Evolutionary conservation across 2,888 invertebrate genomes (phyloP), one percentile per base, ranked within the genome.

Genomic region (Selenia dentaria): DNA sequence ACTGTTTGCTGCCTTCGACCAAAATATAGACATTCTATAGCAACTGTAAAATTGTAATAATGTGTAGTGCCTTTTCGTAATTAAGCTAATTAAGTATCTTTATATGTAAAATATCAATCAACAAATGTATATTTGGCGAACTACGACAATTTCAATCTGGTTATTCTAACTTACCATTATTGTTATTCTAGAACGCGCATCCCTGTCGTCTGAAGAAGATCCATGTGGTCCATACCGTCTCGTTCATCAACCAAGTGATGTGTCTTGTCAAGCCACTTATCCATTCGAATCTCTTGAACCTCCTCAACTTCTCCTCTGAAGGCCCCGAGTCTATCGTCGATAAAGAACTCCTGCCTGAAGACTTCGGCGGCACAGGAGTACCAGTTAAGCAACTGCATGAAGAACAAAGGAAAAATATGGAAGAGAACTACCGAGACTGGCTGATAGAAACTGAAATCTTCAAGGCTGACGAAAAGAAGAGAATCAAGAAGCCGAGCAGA

Each of bases 221-320:
- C 61, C 94, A 94, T 72, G 92, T 94, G 0, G 89, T 94, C 28
- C 93, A 94, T 69, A 93, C 94, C 0, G 93, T 93, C 3, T 92
- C 92, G 32, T 94, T 93, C 82, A 93, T 94, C 61, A 93, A 94
- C 70, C 94, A 94, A 74, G 92, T 94, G 12, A 93, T 94, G 93
- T 91, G 93, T 38, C 87, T 94, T 28, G 84, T 94, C 4, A 91
- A 93, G 50, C 94, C 94, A 0, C 83, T 94, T 56, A 93, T 94
- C 54, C 92, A 92, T 61, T 92, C 92, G 25, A 93, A 94, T 60
- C 79, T 94, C 0, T 80, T 94, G 31, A 91, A 91, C 54, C 81
- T 94, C 11, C 81, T 94, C 24, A 92, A 92, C 75, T 93, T 94
- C 65, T 82, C 83, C 11, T 88, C 92, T 0, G 86, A 89, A 42